A percentile compares a stretch with the other conserved stretches of the same genome.
phyloP scores from a whole-genome alignment of 2,888 invertebrate species.

The Leptinotarsa juncta region DNA sequence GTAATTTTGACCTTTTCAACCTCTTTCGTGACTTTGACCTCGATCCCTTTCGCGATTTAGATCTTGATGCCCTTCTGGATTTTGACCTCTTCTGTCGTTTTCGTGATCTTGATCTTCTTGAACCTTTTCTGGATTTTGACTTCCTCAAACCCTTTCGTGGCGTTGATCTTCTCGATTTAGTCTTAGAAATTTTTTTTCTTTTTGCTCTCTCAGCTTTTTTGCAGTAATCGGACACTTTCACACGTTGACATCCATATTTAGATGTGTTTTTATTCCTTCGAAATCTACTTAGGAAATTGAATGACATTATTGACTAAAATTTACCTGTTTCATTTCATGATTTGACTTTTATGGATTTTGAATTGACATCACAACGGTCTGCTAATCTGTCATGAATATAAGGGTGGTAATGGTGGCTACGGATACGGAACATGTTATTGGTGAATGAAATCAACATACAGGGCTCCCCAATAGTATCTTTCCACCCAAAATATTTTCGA shows the following conservation, averaged over 20 bases:
- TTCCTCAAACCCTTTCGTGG: not conserved
- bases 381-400: not conserved
- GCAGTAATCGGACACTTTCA: constrained; percentile 8
- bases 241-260: constrained; percentile 3
- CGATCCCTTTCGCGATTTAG: not conserved
- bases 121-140: not conserved
- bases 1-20: too few relatives aligned
- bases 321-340: constrained; percentile 10
- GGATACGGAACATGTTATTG: too few relatives aligned
- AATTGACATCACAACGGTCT: not conserved
- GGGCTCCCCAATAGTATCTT: too few relatives aligned
- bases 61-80: not conserved
- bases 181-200: not conserved
- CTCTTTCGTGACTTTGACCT: too few relatives aligned
- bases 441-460: not conserved
- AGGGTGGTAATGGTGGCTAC: too few relatives aligned
- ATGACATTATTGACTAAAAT: constrained; percentile 23
- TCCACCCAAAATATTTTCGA: too few relatives aligned
- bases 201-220: not conserved
- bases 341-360: not conserved
- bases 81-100: not conserved
- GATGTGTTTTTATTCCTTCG: constrained; percentile 3
- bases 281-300: constrained; percentile 12
- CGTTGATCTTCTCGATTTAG: not conserved
- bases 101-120: not conserved